A percentile compares a stretch with the other conserved stretches of the same genome.
These are phyloP conservation scores for Mastacembelus armatus DNA, from an alignment of 2,797 vertebrate genomes.

Conservation along the genomic window DNA sequence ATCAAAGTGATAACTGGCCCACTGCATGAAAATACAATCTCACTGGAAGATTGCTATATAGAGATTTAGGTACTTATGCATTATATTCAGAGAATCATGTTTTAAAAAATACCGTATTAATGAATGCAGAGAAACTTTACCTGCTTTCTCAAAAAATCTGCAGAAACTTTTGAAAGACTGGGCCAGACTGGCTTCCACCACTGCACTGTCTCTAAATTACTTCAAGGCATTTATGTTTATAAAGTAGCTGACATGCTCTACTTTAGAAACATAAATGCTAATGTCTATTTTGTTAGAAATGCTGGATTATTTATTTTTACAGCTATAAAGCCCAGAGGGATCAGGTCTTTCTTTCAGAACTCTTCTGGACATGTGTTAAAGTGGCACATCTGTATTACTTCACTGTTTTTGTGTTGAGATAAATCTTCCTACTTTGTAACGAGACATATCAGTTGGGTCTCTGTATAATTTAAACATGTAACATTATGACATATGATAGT, in stretches of 20 bases:
- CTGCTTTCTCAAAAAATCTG: not conserved
- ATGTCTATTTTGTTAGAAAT: too few species aligned
- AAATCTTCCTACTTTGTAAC: not conserved
- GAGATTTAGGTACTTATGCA: conserved; percentile 5
- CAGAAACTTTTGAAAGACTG: too few species aligned
- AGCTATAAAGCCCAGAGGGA: not conserved
- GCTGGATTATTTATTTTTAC: too few species aligned
- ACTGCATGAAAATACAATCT: conserved; percentile 26
- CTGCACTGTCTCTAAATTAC: too few species aligned
- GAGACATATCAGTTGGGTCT: not conserved
- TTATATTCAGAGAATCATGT: conserved; percentile 10
- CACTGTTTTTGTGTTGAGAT: not conserved
- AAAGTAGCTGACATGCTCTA: too few species aligned
- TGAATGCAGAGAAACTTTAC: not conserved
- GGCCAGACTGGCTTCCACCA: too few species aligned
- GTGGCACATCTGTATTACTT: too few species aligned
- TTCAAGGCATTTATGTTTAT: too few species aligned
- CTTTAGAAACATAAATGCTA: too few species aligned
- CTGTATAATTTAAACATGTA: not conserved
- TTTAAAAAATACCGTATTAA: not conserved
- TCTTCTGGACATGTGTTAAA: not conserved
- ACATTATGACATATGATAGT: conserved; percentile 7
- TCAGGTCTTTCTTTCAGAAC: not conserved
- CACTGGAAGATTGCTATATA: conserved; percentile 16
- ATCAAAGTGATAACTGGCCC: conserved; percentile 20